A percentile compares a stretch with the other conserved stretches of the same genome.
phyloP scores from a whole-genome alignment of 2,888 invertebrate species.

The Plebejus melissa region DNA sequence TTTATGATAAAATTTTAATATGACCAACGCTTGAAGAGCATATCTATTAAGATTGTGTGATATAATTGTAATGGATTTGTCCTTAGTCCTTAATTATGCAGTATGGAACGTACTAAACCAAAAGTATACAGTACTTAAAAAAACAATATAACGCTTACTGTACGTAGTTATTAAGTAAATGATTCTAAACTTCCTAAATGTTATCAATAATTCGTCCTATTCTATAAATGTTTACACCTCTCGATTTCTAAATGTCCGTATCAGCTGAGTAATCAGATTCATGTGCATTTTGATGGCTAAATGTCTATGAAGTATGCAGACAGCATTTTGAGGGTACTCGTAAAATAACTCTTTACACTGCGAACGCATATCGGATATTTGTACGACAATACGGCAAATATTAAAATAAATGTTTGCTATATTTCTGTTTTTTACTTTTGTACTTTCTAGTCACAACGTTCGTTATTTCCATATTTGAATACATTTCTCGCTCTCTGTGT shows the following conservation, averaged over 20 bases:
- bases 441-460: constrained; percentile 16
- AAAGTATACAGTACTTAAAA: constrained; percentile 71
- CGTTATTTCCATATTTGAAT: constrained; percentile 2
- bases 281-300: constrained; percentile 21
- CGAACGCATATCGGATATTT: not conserved
- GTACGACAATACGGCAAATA: constrained; percentile 4
- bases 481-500: constrained; percentile 21
- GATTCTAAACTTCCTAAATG: constrained; percentile 53
- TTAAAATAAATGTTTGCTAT: not conserved
- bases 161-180: constrained; percentile 48
- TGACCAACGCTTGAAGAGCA: constrained; percentile 77
- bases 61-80: constrained; percentile 71
- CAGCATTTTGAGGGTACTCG: constrained; percentile 29
- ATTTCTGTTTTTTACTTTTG: not conserved
- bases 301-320: constrained; percentile 29
- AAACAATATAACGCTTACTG: constrained; percentile 60
- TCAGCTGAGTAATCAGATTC: constrained; percentile 31
- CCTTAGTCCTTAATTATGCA: constrained; percentile 56
- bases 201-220: constrained; percentile 59
- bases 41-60: constrained; percentile 77
- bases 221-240: constrained; percentile 36
- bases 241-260: constrained; percentile 39
- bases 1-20: constrained; percentile 46
- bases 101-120: constrained; percentile 58
- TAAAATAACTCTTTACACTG: constrained; percentile 1